phyloP scores from a whole-genome alignment of 2,113 vertebrate species.

The Tragelaphus buxtoni region DNA sequence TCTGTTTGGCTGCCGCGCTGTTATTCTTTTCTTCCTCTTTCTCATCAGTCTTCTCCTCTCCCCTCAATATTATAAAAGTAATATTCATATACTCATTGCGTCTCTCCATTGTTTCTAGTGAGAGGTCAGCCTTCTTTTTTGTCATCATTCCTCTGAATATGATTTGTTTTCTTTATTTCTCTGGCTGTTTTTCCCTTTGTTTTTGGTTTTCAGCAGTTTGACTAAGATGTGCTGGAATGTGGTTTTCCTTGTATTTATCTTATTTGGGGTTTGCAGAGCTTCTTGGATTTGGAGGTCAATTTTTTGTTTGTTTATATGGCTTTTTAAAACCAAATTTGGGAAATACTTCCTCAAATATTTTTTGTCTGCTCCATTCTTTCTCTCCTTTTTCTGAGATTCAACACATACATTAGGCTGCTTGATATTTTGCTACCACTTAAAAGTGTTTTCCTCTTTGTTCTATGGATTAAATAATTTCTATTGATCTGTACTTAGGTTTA shows the following conservation, averaged over 20 bases:
- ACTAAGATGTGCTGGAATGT: neutral
- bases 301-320: neutral
- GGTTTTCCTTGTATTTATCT: conserved; percentile 21
- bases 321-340: neutral
- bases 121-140: neutral
- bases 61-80: neutral
- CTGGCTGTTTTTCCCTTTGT: neutral
- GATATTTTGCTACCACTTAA: neutral
- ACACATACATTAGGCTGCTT: neutral
- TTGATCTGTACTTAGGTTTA: neutral
- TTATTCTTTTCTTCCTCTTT: neutral
- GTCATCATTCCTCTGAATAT: neutral
- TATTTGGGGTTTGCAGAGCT: neutral
- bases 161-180: neutral
- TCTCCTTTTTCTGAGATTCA: neutral
- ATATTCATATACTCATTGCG: neutral
- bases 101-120: neutral
- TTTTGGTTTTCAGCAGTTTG: neutral
- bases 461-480: neutral
- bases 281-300: neutral
- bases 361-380: neutral
- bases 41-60: neutral
- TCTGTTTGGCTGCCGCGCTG: neutral
- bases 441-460: neutral
- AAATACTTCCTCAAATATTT: neutral